Conservation (phyloP, 1,140 invertebrate species). For the Trichogramma pretiosum region DNA sequence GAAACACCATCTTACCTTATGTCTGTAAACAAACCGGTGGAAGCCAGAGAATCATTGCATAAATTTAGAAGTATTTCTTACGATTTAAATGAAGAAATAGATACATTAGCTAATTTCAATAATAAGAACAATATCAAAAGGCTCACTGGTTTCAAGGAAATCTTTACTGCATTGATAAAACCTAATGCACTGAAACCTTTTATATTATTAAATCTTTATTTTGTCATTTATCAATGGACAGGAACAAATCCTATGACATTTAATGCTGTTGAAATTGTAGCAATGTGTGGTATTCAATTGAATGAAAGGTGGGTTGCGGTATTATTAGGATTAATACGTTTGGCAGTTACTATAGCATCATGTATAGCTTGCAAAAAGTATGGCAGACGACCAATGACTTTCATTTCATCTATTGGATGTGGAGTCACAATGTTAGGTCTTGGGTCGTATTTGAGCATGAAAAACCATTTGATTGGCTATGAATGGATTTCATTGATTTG, state of each 20-base stretch:
- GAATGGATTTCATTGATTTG: constrained; percentile 54
- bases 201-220: constrained; percentile 54
- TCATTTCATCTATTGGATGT: constrained; percentile 59
- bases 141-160: constrained; percentile 47
- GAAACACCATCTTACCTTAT: constrained; percentile 66
- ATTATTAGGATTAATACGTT: constrained; percentile 55
- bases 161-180: constrained; percentile 48
- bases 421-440: constrained; percentile 55
- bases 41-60: constrained; percentile 51
- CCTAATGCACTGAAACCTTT: constrained; percentile 60
- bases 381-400: constrained; percentile 59
- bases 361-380: constrained; percentile 54
- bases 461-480: constrained; percentile 40
- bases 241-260: constrained; percentile 72
- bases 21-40: constrained; percentile 51
- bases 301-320: constrained; percentile 59
- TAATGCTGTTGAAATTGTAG: constrained; percentile 68
- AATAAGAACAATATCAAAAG: constrained; percentile 55
- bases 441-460: constrained; percentile 52
- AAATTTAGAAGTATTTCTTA: constrained; percentile 56
- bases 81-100: constrained; percentile 55
- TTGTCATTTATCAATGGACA: constrained; percentile 66
- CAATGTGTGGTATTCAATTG: constrained; percentile 51
- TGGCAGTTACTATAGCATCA: constrained; percentile 53
- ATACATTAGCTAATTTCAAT: constrained; percentile 53